phyloP scores from a whole-genome alignment of 2,113 vertebrate genomes.

The Actenoides lindsayi region DNA sequence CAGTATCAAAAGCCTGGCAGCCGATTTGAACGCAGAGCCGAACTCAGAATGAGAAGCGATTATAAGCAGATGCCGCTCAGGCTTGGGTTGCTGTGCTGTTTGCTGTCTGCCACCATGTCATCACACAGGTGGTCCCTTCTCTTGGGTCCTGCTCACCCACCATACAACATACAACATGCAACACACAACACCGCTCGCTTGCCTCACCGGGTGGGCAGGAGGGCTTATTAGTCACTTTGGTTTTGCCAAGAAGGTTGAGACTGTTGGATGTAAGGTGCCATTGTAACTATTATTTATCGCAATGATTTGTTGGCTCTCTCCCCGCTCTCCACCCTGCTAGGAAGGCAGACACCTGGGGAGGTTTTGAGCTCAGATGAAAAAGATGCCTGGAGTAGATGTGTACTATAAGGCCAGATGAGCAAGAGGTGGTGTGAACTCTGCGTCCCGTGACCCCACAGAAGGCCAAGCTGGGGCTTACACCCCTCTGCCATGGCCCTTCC shows the following conservation, averaged over 20 bases:
- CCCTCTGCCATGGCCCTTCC: not conserved
- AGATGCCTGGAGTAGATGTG: not conserved
- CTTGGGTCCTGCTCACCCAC: not conserved
- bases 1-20: slow-evolving; percentile 17
- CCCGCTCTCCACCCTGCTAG: not conserved
- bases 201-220: rapidly evolving
- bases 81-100: not conserved
- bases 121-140: not conserved
- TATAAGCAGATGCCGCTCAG: not conserved
- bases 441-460: not conserved
- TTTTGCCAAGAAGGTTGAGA: not conserved
- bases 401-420: not conserved
- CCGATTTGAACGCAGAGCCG: not conserved
- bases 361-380: not conserved
- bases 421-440: rapidly evolving
- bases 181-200: rapidly evolving
- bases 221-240: rapidly evolving
- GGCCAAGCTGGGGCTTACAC: not conserved
- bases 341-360: not conserved
- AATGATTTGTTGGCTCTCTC: not conserved
- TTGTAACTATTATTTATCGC: not conserved
- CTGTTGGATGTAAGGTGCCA: not conserved
- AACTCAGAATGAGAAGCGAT: not conserved
- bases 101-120: rapidly evolving
- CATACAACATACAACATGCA: rapidly evolving